A percentile compares a stretch with the other conserved stretches of the same genome.
These are phyloP conservation scores for Caenorhabditis afra DNA, from an alignment of 2,888 invertebrate genomes.

Conservation along the genomic window DNA sequence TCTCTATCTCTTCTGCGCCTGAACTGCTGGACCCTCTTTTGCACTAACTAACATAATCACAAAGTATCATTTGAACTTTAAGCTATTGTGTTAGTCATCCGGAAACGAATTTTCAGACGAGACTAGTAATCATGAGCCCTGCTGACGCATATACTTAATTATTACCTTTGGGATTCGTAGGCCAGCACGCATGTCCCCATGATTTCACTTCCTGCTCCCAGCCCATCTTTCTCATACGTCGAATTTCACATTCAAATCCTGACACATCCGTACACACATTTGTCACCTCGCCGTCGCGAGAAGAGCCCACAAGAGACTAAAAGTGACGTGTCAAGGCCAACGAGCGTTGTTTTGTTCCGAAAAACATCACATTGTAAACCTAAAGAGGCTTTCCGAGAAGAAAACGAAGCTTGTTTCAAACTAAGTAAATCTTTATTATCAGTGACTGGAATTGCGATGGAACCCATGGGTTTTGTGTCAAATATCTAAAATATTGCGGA, in stretches of 20 bases:
- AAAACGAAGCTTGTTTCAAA: background rate
- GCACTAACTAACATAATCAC: too few species aligned
- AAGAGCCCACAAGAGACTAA: background rate
- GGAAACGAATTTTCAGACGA: too few species aligned
- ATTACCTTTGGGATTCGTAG: too few species aligned
- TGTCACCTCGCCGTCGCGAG: slow-evolving; percentile 3
- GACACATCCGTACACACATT: slow-evolving; percentile 16
- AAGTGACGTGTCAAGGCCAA: slow-evolving; percentile 13
- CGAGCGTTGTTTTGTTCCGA: too few species aligned
- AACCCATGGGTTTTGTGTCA: slow-evolving; percentile 54
- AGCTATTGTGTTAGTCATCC: too few species aligned
- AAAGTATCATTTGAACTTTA: too few species aligned
- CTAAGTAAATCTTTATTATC: background rate
- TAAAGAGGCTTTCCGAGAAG: background rate
- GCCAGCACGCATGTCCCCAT: slow-evolving; percentile 5
- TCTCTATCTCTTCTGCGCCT: too few species aligned
- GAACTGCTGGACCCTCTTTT: too few species aligned
- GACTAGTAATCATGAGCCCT: too few species aligned
- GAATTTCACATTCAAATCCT: slow-evolving; percentile 28
- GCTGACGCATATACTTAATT: too few species aligned
- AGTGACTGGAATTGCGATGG: slow-evolving; percentile 34
- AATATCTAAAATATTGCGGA: slow-evolving; percentile 27
- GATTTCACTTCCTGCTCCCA: too few species aligned
- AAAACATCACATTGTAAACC: too few species aligned
- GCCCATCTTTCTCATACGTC: slow-evolving; percentile 23